phyloP scores from a whole-genome alignment of 2,888 invertebrate genomes.

The Lasioglossum leucozonium region DNA sequence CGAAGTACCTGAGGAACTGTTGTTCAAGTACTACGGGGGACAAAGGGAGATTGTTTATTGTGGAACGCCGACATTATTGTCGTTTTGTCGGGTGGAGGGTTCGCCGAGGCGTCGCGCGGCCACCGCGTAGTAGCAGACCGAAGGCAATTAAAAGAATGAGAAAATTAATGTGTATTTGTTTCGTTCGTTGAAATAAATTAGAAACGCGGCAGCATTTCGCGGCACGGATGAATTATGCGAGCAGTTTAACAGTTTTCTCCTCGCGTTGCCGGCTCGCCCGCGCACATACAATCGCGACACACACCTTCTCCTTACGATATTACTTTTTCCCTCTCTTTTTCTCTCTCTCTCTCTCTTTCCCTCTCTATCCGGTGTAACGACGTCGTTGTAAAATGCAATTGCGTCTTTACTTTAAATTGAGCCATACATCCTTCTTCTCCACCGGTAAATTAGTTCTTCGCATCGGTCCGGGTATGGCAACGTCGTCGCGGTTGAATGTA shows the following conservation, averaged over 20 bases:
- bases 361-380: not conserved
- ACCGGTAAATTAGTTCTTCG: conserved; percentile 4
- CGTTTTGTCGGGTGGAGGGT: not conserved
- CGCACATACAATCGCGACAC: not conserved
- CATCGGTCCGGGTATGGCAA: not conserved
- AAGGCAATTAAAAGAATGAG: not conserved
- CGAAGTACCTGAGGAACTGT: conserved; percentile 44
- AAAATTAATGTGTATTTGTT: conserved; percentile 6
- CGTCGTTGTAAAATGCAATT: conserved; percentile 16
- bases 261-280: not conserved
- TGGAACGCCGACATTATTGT: conserved; percentile 28
- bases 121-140: not conserved
- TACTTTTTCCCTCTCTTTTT: not conserved
- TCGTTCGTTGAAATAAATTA: not conserved
- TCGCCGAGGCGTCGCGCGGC: not conserved
- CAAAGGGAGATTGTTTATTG: conserved; percentile 49
- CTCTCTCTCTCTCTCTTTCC: not conserved
- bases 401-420: conserved; percentile 12
- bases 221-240: conserved; percentile 2
- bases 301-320: not conserved
- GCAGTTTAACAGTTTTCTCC: not conserved
- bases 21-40: conserved; percentile 40
- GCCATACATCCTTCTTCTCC: not conserved
- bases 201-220: conserved; percentile 1
- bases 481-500: not conserved